Evolutionary conservation across 2,797 vertebrate species (phyloP).

Genomic region (Sebastes vulpes): DNA sequence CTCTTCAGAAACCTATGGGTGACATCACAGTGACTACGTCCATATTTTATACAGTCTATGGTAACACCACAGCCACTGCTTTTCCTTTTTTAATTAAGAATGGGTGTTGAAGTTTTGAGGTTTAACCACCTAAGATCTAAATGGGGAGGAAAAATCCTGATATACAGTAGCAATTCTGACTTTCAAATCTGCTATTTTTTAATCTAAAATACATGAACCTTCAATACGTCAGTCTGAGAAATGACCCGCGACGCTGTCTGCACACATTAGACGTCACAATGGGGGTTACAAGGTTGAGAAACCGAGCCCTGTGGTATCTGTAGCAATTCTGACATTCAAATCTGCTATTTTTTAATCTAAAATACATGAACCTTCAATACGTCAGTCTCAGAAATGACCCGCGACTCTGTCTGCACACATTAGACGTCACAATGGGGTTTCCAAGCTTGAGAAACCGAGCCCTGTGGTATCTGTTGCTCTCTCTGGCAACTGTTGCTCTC

Average conservation of each 20-base stretch:
- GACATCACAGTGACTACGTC: rapidly evolving
- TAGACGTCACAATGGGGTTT: background rate
- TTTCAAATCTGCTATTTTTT: background rate
- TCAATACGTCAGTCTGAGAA: background rate
- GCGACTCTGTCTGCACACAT: background rate
- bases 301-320: conserved; percentile 6
- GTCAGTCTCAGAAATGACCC: background rate
- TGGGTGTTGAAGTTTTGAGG: background rate
- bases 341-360: background rate
- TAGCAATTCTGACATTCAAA: background rate
- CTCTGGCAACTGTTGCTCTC: conserved; percentile 11
- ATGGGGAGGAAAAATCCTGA: background rate
- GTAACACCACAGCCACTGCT: background rate
- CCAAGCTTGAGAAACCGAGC: background rate
- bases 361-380: background rate
- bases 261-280: background rate
- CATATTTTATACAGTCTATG: too few relatives aligned
- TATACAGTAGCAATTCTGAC: background rate
- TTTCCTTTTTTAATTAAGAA: background rate
- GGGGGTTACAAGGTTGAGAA: background rate
- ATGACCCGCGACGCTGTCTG: background rate
- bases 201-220: background rate
- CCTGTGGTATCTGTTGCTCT: conserved; percentile 17
- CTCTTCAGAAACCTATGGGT: too few relatives aligned
- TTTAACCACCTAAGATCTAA: background rate